Conservation (phyloP, 2,888 invertebrate genomes). For the Clunio marinus region DNA sequence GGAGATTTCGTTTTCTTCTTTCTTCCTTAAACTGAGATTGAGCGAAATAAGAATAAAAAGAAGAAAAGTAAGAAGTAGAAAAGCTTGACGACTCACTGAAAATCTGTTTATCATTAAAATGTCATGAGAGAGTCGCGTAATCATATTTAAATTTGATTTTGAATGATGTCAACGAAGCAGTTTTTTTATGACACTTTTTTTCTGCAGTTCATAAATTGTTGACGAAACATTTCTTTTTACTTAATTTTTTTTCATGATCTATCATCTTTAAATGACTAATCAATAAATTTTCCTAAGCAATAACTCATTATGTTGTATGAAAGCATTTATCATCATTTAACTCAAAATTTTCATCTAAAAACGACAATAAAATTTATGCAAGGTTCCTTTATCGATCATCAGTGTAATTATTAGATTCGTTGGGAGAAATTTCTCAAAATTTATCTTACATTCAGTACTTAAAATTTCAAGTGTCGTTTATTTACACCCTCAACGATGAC, state of each 20-base stretch:
- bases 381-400: neutral
- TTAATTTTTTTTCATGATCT: neutral
- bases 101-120: constrained; percentile 35
- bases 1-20: neutral
- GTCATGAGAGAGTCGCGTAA: constrained; percentile 12
- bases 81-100: neutral
- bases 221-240: neutral
- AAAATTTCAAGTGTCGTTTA: neutral
- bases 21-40: neutral
- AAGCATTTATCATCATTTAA: too few relatives aligned
- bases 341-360: neutral
- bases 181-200: neutral
- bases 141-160: constrained; percentile 14
- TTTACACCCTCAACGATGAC: too few relatives aligned
- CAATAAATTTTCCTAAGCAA: constrained; percentile 1
- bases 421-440: neutral
- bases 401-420: neutral
- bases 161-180: neutral
- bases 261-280: constrained; percentile 17
- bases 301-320: neutral
- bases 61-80: neutral
- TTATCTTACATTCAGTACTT: too few relatives aligned
- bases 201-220: neutral
- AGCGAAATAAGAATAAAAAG: neutral
- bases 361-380: neutral